These are phyloP conservation scores for Hyperopisus bebe DNA, from an alignment of 2,113 vertebrate species.

Conservation along the genomic window DNA sequence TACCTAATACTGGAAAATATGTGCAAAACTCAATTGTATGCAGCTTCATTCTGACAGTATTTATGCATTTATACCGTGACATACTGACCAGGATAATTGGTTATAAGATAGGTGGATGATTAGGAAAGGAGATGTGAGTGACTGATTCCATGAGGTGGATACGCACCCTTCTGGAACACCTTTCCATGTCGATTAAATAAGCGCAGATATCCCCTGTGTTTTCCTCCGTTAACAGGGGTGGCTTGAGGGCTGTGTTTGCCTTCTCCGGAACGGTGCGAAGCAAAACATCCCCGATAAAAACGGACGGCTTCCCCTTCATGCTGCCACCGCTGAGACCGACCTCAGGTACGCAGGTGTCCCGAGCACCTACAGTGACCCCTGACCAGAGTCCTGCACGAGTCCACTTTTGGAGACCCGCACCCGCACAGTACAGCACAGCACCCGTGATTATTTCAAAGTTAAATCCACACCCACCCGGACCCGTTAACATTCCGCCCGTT, in stretches of 20 bases:
- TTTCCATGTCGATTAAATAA: background rate
- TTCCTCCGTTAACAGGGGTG: slow-evolving; percentile 62
- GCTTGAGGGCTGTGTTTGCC: slow-evolving; percentile 80
- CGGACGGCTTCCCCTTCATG: slow-evolving; percentile 75
- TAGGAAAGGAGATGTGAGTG: background rate
- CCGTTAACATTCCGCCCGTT: too few relatives aligned
- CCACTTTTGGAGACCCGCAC: too few relatives aligned
- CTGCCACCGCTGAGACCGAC: slow-evolving; percentile 74
- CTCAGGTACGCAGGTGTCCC: slow-evolving; percentile 60
- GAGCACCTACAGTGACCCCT: background rate
- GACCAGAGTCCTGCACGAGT: too few relatives aligned
- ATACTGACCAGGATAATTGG: background rate
- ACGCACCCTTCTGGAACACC: background rate
- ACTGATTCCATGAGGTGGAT: background rate
- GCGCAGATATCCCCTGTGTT: background rate
- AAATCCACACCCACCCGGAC: too few relatives aligned
- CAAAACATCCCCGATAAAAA: slow-evolving; percentile 83
- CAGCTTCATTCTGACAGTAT: background rate
- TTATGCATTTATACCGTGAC: background rate
- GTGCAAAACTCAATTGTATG: background rate
- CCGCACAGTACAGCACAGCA: too few relatives aligned
- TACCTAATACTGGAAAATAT: background rate
- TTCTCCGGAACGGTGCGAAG: slow-evolving; percentile 79
- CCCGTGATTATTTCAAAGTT: too few relatives aligned
- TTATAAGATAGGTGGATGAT: background rate